Evolutionary conservation across 2,797 vertebrate species (phyloP), one percentile per base, ranked within the genome.

Genomic region (Gobio occitaniae): DNA sequence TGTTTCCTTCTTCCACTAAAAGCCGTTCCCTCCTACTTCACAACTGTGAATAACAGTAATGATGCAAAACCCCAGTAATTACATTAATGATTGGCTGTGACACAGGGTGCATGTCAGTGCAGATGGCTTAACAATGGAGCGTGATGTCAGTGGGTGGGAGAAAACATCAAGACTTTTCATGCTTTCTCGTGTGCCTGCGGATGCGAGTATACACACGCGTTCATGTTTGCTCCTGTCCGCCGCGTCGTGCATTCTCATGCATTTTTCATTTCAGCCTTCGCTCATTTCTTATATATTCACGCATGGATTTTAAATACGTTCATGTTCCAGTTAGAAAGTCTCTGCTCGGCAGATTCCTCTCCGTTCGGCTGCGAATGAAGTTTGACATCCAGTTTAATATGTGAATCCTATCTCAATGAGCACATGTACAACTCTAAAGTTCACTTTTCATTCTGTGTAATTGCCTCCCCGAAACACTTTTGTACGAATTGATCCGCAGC

Each of bases 351-450:
- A 75, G 29, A 77, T 90, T 91, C 84, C 84, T 88, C 90, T 92
- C 59, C 69, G 79, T 90, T 84, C 84, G 75, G 72, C 48, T 63
- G 74, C 63, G 82, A 93, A 93, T 89, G 89, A 91, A 92, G 85
- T 79, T 85, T 91, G 91, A 87, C 86, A 89, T 82, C 71, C 86
- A 78, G 77, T 87, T 89, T 87, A 89, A 75, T 88, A 88, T 89
- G 89, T 92, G 89, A 92, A 92, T 93, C 86, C 86, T 93, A 92
- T 94, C 93, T 92, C 85, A 36, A 72, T 36, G 25, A 92, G 65
- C 92, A 93, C 89, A 91, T 75, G 54, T 80, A 41, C 82, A 77
- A 65, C 89, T 89, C 84, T 71, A 66, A 89, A 83, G 87, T 87
- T 91, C 86, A 86, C 76, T 69, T 82, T 72, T 80, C 36, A 59